phyloP scores from a whole-genome alignment of 2,888 invertebrate species.

The Drosophila borealis region DNA sequence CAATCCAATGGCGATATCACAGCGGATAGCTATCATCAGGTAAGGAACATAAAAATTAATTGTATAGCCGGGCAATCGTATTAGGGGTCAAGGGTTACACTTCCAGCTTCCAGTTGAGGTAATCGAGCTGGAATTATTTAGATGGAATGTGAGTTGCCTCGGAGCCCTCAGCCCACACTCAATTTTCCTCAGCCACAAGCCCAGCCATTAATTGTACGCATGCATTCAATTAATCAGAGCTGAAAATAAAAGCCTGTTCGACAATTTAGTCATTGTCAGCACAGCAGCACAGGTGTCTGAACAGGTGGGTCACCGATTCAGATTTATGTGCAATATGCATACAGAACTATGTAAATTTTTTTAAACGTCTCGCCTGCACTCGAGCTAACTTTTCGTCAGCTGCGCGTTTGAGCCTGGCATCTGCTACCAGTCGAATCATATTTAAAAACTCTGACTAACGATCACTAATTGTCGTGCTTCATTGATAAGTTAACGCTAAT shows the following conservation, averaged over 20 bases:
- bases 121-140: constrained; percentile 40
- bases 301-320: constrained; percentile 15
- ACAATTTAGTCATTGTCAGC: constrained; percentile 7
- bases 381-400: constrained; percentile 20
- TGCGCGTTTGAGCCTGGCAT: constrained; percentile 18
- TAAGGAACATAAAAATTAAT: constrained; percentile 51
- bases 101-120: constrained; percentile 24
- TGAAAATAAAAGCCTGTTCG: constrained; percentile 16
- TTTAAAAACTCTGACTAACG: constrained; percentile 14
- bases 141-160: constrained; percentile 1
- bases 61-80: neutral
- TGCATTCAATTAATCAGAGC: constrained; percentile 34
- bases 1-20: constrained; percentile 87
- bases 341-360: constrained; percentile 39
- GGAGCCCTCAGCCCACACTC: neutral
- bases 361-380: neutral
- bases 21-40: constrained; percentile 86
- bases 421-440: constrained; percentile 8
- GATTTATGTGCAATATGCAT: constrained; percentile 37
- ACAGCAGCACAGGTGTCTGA: constrained; percentile 44
- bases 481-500: constrained; percentile 33
- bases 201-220: constrained; percentile 23
- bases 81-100: constrained; percentile 8
- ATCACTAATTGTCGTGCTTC: constrained; percentile 16
- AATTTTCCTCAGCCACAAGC: neutral